These are phyloP conservation scores for Pseudomyrmex pallidus DNA, from an alignment of 1,140 invertebrate genomes.

Conservation along the genomic window DNA sequence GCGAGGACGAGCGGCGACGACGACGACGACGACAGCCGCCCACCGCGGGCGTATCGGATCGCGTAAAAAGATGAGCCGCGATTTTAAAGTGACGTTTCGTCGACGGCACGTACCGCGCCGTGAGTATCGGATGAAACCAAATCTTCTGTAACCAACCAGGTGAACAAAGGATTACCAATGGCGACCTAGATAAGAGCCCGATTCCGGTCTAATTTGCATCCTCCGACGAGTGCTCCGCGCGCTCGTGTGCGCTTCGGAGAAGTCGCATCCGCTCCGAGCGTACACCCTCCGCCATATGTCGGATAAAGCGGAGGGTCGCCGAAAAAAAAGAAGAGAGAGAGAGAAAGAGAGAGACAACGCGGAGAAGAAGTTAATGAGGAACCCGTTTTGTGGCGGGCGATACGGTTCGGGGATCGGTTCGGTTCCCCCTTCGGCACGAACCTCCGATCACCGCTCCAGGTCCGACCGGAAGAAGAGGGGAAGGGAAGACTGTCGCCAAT, in stretches of 20 bases:
- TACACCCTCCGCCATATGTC: conserved; percentile 27
- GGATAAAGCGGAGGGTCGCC: conserved; percentile 25
- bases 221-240: not conserved
- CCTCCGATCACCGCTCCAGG: conserved; percentile 61
- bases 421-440: conserved; percentile 45
- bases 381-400: conserved; percentile 70
- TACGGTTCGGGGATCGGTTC: conserved; percentile 73
- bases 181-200: conserved; percentile 40
- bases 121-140: conserved; percentile 45
- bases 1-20: not conserved
- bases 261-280: conserved; percentile 27
- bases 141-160: conserved; percentile 42
- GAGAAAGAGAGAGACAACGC: conserved; percentile 16
- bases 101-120: not conserved
- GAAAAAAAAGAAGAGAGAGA: conserved; percentile 31
- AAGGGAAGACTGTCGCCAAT: conserved; percentile 75
- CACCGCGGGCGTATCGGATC: conserved; percentile 15
- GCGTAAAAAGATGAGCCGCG: conserved; percentile 25
- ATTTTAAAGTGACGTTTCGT: not conserved
- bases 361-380: conserved; percentile 76
- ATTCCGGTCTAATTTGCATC: conserved; percentile 56
- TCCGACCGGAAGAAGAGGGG: conserved; percentile 65
- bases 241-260: conserved; percentile 39
- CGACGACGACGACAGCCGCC: not conserved
- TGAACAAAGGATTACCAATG: conserved; percentile 57